Evolutionary conservation across 2,797 vertebrate species (phyloP).

Genomic region (Gobionotothen gibberifrons): DNA sequence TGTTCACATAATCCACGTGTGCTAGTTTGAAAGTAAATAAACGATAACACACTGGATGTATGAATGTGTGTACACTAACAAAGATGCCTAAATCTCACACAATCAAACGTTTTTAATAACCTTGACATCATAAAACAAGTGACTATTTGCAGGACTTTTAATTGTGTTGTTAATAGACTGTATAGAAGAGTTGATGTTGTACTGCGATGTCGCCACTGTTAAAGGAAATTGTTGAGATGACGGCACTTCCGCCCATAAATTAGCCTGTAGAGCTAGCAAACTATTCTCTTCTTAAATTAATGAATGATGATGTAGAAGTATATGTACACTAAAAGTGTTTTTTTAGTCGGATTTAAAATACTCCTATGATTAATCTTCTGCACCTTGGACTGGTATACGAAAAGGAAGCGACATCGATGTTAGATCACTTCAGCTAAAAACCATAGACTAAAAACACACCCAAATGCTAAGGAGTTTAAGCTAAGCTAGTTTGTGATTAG

Average conservation of each 20-base stretch:
- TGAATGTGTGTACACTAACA: too few species aligned
- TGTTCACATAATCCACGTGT: too few species aligned
- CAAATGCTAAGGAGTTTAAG: not conserved
- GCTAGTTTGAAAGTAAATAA: too few species aligned
- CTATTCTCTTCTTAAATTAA: not conserved
- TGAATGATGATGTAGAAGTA: not conserved
- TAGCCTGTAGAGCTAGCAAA: slow-evolving; percentile 17
- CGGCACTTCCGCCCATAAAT: slow-evolving; percentile 26
- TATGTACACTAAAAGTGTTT: not conserved
- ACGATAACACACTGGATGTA: too few species aligned
- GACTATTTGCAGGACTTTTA: too few species aligned
- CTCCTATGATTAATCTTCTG: not conserved
- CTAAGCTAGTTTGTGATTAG: slow-evolving; percentile 20
- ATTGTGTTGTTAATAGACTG: too few species aligned
- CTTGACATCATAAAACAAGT: too few species aligned
- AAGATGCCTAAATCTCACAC: too few species aligned
- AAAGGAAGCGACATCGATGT: not conserved
- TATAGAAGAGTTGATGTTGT: too few species aligned
- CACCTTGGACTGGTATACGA: rapidly evolving
- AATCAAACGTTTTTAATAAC: too few species aligned
- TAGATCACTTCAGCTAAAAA: slow-evolving; percentile 26
- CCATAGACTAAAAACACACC: slow-evolving; percentile 43
- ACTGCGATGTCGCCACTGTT: too few species aligned
- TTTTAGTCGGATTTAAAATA: rapidly evolving
- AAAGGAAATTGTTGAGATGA: slow-evolving; percentile 30